Percentiles rank a stretch among this genome's conserved stretches.
Evolutionary conservation across 2,888 invertebrate genomes (phyloP).

Genomic region (Sesia bembeciformis): DNA sequence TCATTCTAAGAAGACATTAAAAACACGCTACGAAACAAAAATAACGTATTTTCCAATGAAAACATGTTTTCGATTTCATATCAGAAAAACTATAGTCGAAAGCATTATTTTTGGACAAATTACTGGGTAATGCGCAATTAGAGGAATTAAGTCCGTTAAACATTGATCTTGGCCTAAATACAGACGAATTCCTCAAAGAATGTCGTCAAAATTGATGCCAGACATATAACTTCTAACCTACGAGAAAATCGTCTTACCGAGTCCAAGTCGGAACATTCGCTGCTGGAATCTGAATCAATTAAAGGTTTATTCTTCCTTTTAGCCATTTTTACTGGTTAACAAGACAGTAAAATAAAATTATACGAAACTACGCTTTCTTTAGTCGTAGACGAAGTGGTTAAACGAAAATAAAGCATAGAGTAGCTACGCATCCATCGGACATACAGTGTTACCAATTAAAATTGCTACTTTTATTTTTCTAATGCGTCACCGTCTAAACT

Average conservation of each 20-base stretch:
- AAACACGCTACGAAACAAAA: slow-evolving; percentile 13
- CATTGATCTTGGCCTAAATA: slow-evolving; percentile 61
- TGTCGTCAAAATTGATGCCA: slow-evolving; percentile 36
- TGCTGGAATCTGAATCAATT: slow-evolving; percentile 88
- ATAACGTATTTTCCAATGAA: slow-evolving; percentile 10
- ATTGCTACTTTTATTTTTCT: too few species aligned
- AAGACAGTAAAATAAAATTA: slow-evolving; percentile 11
- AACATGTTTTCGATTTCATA: slow-evolving; percentile 3
- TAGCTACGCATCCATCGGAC: too few species aligned
- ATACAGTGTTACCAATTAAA: too few species aligned
- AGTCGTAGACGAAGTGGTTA: too few species aligned
- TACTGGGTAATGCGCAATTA: slow-evolving; percentile 26
- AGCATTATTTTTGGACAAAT: slow-evolving; percentile 2
- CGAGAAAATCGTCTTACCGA: slow-evolving; percentile 77
- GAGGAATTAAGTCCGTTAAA: slow-evolving; percentile 34
- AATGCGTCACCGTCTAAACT: too few species aligned
- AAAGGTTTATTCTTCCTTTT: slow-evolving; percentile 89
- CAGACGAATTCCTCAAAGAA: slow-evolving; percentile 48
- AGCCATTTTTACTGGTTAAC: slow-evolving; percentile 75
- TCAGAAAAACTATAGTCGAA: neutral
- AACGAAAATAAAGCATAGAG: too few species aligned
- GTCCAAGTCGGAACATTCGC: slow-evolving; percentile 87
- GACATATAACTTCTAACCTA: slow-evolving; percentile 31
- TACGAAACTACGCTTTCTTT: slow-evolving; percentile 24
- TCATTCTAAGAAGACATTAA: slow-evolving; percentile 20